Conservation (phyloP, 2,113 vertebrate species). For the Heptranchias perlo region DNA sequence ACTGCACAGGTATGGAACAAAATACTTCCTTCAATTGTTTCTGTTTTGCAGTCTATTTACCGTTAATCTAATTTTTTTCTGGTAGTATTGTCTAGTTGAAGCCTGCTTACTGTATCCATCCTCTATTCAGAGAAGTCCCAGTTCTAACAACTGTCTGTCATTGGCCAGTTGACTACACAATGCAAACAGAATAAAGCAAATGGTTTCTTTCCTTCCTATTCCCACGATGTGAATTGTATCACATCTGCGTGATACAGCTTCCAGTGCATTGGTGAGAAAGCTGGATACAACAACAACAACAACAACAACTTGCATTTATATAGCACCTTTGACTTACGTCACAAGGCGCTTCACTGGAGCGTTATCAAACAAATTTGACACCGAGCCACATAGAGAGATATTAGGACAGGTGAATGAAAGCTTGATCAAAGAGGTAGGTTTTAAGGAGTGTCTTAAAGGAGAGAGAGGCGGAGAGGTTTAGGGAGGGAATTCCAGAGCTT, state of each 20-base stretch:
- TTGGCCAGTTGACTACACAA: neutral
- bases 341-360: too few relatives aligned
- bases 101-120: neutral
- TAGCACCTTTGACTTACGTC: too few relatives aligned
- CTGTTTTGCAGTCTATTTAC: neutral
- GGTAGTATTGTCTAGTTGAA: neutral
- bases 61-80: neutral
- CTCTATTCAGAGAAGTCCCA: neutral
- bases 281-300: too few relatives aligned
- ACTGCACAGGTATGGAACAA: slow-evolving; percentile 51
- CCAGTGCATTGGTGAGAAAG: neutral
- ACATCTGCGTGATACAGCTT: neutral
- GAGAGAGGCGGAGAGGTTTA: too few relatives aligned
- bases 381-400: too few relatives aligned
- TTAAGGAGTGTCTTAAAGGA: too few relatives aligned
- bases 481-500: too few relatives aligned
- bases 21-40: neutral
- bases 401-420: too few relatives aligned
- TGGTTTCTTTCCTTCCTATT: neutral
- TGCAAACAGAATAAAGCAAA: neutral
- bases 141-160: neutral
- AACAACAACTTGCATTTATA: too few relatives aligned
- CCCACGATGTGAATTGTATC: neutral
- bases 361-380: too few relatives aligned
- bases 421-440: too few relatives aligned